These are phyloP conservation scores for Blastobasis lacticolella DNA, from an alignment of 2,888 invertebrate genomes.

Conservation along the genomic window DNA sequence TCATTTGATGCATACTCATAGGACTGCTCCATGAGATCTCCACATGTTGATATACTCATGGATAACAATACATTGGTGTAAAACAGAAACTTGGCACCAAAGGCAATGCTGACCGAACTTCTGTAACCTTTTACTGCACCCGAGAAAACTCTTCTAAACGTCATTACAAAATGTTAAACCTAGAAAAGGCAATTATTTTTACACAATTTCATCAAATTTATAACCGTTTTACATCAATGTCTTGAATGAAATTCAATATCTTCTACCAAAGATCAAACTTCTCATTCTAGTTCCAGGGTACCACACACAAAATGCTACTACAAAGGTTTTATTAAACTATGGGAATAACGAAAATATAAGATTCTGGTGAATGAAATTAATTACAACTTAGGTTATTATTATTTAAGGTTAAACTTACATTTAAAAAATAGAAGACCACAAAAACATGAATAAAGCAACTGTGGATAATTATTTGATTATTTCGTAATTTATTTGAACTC, in stretches of 20 bases:
- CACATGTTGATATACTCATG: constrained; percentile 81
- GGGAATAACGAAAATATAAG: no score
- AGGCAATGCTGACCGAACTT: constrained; percentile 50
- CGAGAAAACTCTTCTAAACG: constrained; percentile 39
- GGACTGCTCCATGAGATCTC: constrained; percentile 87
- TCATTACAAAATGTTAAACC: constrained; percentile 31
- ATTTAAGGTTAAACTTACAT: no score
- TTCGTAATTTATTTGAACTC: no score
- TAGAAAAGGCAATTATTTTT: constrained; percentile 35
- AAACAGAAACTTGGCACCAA: constrained; percentile 79
- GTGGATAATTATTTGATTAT: no score
- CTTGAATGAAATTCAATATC: background rate
- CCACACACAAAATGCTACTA: no score
- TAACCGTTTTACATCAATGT: constrained; percentile 25
- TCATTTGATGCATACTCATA: constrained; percentile 79
- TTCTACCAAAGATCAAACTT: no score
- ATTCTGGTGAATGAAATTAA: no score
- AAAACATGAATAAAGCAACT: no score
- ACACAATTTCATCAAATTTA: constrained; percentile 20
- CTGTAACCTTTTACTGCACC: constrained; percentile 35
- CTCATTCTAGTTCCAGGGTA: no score
- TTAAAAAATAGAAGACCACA: no score
- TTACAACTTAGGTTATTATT: no score
- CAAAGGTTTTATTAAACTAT: no score
- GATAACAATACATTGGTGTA: constrained; percentile 88